Base-by-base conservation (phyloP, 2,113 vertebrate species). In the Myiozetetes cayanensis region DNA sequence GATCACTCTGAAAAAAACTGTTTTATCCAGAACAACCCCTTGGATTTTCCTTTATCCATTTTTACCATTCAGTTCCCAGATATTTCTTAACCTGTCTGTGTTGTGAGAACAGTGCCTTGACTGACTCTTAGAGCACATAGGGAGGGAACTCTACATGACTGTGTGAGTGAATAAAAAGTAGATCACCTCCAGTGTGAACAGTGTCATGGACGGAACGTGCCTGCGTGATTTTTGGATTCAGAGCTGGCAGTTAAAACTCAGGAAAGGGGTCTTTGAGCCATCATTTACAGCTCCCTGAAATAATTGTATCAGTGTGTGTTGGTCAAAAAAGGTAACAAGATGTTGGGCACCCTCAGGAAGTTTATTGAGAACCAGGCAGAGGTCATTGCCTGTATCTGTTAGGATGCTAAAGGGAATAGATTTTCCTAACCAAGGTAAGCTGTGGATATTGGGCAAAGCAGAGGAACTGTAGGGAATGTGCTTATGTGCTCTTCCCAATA, bases 291-390 rank as follows among this genome's bases (percentile, higher is more conserved):
- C 47, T 71, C 12, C 25, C 25, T 46, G 15, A 78, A 90, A 53
- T 9, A 25, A n/a, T 41, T 0, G 0, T 53, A 4, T 49, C 10
- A 2, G n/a, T 10, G 14, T 58, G 59, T 27, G 19, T 25, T 20
- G 10, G 31, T 47, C 70, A 53, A 74, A 93, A 87, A 47, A 33
- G 11, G 23, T 27, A 63, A 11, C 9, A 46, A 61, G 58, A 25
- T 17, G 3, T 14, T 75, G 25, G 18, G 13, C 15, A 23, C 22
- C 23, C 20, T 81, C 19, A 20, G 50, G 37, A 87, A 79, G 10
- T 9, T 39, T 75, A 15, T 7, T 53, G 47, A 25, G 50, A 82
- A 14, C 15, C 18, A 37, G 37, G 22, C 24, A 62, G 59, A 74
- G 31, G 21, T 5, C 12, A 1, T 15, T 72, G 23, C 33, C 35